Evolutionary conservation across 2,797 vertebrate genomes (phyloP), one percentile per base, ranked within the genome.

Genomic region (Acomys russatus): DNA sequence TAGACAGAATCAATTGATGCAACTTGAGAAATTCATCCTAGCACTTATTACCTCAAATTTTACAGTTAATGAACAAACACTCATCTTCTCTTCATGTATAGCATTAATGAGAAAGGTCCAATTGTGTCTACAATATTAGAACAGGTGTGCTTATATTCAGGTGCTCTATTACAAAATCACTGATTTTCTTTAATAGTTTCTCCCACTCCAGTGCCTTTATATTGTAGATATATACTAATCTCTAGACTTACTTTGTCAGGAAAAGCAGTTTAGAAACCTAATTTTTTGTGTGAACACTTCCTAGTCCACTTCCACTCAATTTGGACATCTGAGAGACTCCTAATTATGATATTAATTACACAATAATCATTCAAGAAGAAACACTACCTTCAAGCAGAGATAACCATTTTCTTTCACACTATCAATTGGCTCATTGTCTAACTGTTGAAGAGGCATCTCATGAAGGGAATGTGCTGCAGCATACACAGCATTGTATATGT

Each of bases 401-500:
- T 0, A 2, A 18, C 0, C 4, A 1, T 11, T 9, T 35, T 0
- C 9, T 56, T 44, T 28, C 1, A 10, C 25, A 44, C 9, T n/a
- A 17, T n/a, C 10, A 12, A 14, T 7, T 6, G 25, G 23, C 20
- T 76, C 56, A 4, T 3, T 7, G 2, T 77, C 38, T 51, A 20
- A 4, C 38, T 56, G 51, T 2, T 80, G 25, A 38, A 59, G 66
- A 28, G 33, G 6, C 17, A 71, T 30, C 10, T 59, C 6, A 30
- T 70, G 76, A 0, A 71, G 4, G 9, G 77, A 4, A n/a, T 91
- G 77, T 23, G 77, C n/a, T 17, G 14, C 10, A 20, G 44, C 44
- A 44, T 44, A 44, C 44, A 44, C 44, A 44, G 44, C 44, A 44
- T 4, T 44, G 44, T 44, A 68, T 17, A 79, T 79, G 15, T 79